Evolutionary conservation across 2,113 vertebrate genomes (phyloP), one percentile per base, ranked within the genome.

Genomic region (Gobius niger): DNA sequence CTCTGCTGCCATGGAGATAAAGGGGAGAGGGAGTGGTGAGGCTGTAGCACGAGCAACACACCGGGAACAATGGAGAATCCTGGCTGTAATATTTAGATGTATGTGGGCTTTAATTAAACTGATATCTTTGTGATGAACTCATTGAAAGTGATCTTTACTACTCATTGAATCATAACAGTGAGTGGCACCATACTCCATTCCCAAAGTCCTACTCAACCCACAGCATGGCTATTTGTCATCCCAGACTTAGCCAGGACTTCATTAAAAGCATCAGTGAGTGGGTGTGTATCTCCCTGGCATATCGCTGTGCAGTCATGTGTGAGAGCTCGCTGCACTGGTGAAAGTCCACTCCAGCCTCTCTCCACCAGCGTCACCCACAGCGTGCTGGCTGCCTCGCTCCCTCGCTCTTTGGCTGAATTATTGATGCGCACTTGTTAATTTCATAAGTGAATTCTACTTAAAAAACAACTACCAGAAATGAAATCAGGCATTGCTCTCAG

Each of bases 1-100:
- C 84, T 73, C 88, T 75, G 89, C 89, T 89, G n/a, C 88, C 87
- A 91, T 89, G 87, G 85, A 82, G 85, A 88, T 88, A 62, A 78
- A 72, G 66, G 82, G 71, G 78, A 79, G 81, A 70, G 74, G 75
- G 81, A 82, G 78, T 76, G 84, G 71, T 78, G 76, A 63, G 78
- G 75, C 77, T 78, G 73, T 76, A 80, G 77, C 82, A 69, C 72
- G 9, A 77, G 73, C 70, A 56, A 47, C 14, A 19, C 65, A 67
- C 57, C 41, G 73, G 56, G 82, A 80, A 82, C 78, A 79, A 83
- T 66, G 18, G 65, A 73, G 54, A 19, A 52, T 44, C 64, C 3
- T 61, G 57, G 44, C 18, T 47, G 16, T 63, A 57, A 63, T 61
- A 42, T 75, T 76, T 63, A 63, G 9, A 44, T 60, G 14, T 42